Evolutionary conservation across 2,797 vertebrate genomes (phyloP), one percentile per base, ranked within the genome.

Genomic region (Hapalemur alaotrensis): DNA sequence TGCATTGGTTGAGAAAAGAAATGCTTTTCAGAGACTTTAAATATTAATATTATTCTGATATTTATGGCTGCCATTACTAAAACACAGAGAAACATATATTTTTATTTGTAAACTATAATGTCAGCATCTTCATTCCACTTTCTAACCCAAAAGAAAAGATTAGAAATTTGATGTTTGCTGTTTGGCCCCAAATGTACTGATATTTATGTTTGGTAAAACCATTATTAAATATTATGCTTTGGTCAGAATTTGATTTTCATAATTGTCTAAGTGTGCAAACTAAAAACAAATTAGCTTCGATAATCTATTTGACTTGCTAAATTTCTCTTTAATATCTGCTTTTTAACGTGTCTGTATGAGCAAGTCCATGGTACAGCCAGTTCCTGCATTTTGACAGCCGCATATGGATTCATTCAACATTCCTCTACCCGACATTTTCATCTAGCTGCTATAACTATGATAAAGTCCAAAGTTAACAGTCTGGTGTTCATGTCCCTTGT

Each of bases 381-480:
- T 96, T 69, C 35, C 35, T 93, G 28, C 14, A 93, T 93, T 95
- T 93, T 95, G 88, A 93, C 63, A 97, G 72, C 14, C 92, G 95
- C 89, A 95, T 90, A 96, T 89, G 92, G 83, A 93, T 93, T 92
- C 79, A 97, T 61, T 97, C 86, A 96, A 46, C n/a, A 59, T 93
- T 95, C 63, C 86, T 61, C 63, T 65, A 85, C 70, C 79, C 72
- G 78, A 95, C 93, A 96, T 96, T 97, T 97, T 91, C 54, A 93
- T 95, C 50, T 90, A 95, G 61, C 61, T 89, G 61, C 90, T 94
- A 41, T 72, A 92, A 91, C 89, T 93, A 90, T 95, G 92, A 95
- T 69, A 88, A 96, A 97, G 93, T 89, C 91, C 92, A 97, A 95
- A 89, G 70, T 76, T 97, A 95, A 93, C 80, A 96, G 84, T 92